Evolutionary conservation across 2,113 vertebrate genomes (phyloP).

Genomic region (Gobiocypris rarus): DNA sequence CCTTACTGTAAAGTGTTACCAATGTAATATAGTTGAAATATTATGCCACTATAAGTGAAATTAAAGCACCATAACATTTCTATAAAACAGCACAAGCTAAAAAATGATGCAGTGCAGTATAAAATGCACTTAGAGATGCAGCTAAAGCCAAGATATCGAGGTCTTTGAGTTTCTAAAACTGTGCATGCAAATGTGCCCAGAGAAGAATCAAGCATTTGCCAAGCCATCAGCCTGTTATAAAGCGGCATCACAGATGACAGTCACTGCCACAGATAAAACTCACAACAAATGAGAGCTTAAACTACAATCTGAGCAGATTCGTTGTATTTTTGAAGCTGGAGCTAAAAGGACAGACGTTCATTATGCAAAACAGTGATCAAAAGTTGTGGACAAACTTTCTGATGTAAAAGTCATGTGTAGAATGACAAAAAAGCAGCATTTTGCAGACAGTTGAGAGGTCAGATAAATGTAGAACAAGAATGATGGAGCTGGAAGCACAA

Average conservation of each 20-base stretch:
- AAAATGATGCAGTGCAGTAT: neutral
- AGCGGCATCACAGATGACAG: neutral
- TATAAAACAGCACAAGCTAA: neutral
- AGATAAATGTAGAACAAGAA: neutral
- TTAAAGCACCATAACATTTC: neutral
- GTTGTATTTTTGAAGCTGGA: neutral
- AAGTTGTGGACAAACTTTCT: neutral
- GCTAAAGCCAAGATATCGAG: neutral
- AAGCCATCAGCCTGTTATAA: slow-evolving; percentile 22
- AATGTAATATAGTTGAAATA: neutral
- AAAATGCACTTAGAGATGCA: neutral
- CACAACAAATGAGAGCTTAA: neutral
- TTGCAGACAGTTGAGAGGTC: neutral
- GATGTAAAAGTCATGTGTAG: neutral
- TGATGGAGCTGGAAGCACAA: neutral
- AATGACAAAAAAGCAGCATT: neutral
- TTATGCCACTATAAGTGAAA: neutral
- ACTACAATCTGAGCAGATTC: slow-evolving; percentile 6
- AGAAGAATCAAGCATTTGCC: slow-evolving; percentile 2
- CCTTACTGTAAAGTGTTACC: no score
- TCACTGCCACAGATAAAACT: neutral
- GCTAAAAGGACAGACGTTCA: neutral
- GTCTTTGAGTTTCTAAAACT: slow-evolving; percentile 2
- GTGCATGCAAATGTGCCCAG: neutral
- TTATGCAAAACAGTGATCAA: neutral